Conservation (phyloP, 2,888 invertebrate genomes). For the Zootermopsis nevadensis region DNA sequence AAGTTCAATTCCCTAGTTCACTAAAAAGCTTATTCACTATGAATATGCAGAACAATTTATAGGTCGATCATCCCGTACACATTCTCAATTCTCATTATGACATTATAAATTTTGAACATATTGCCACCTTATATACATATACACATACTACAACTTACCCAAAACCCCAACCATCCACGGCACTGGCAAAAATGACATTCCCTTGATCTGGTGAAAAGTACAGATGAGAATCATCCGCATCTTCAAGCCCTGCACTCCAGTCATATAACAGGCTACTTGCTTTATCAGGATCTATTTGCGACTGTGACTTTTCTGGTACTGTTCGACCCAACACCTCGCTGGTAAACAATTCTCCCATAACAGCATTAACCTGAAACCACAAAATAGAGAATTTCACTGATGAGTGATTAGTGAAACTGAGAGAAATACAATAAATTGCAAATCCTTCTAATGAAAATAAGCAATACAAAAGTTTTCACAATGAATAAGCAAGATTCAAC, state of each 20-base stretch:
- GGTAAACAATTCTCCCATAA: slow-evolving; percentile 89
- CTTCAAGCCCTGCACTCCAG: slow-evolving; percentile 84
- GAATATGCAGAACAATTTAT: no score
- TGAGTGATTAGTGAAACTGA: no score
- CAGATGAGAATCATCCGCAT: slow-evolving; percentile 85
- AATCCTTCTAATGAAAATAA: no score
- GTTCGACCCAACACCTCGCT: slow-evolving; percentile 78
- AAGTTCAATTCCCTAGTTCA: no score
- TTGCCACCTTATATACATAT: background rate
- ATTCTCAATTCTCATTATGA: no score
- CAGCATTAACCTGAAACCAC: slow-evolving; percentile 81
- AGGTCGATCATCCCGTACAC: no score
- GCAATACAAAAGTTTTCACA: background rate
- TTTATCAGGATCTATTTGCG: slow-evolving; percentile 27
- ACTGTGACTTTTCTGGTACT: slow-evolving; percentile 57
- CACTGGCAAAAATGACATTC: slow-evolving; percentile 97
- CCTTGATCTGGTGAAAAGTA: slow-evolving; percentile 94
- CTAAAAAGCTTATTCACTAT: no score
- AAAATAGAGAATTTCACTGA: no score
- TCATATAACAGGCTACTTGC: slow-evolving; percentile 65
- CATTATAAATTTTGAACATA: no score
- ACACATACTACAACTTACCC: slow-evolving; percentile 59
- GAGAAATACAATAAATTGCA: no score
- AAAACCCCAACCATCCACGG: slow-evolving; percentile 95
- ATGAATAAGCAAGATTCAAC: no score